Evolutionary conservation across 2,113 vertebrate species (phyloP).

Genomic region (Tinamus guttatus): DNA sequence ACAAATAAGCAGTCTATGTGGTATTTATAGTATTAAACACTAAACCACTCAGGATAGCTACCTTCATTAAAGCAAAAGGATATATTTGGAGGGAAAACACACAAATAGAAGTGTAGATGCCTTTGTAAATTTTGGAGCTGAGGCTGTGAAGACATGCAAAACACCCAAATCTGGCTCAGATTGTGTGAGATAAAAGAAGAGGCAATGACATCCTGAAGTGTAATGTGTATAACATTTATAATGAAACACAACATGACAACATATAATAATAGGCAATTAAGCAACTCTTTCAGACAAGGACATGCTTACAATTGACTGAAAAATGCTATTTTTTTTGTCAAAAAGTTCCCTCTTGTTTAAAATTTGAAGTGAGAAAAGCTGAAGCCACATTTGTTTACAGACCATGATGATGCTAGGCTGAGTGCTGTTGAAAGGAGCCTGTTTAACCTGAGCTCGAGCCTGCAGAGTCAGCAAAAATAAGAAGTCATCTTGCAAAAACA

Average conservation of each 20-base stretch:
- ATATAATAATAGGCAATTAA: background rate
- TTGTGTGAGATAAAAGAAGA: background rate
- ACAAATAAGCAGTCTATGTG: background rate
- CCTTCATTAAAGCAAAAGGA: background rate
- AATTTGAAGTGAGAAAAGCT: background rate
- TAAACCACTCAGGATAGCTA: background rate
- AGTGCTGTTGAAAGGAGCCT: background rate
- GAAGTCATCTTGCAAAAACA: background rate
- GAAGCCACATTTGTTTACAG: background rate
- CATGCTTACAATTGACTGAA: background rate
- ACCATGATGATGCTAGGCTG: background rate
- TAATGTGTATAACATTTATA: background rate
- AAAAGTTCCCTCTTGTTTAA: background rate
- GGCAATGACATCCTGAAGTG: background rate
- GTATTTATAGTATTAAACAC: background rate
- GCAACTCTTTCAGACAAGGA: background rate
- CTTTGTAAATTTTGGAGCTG: background rate
- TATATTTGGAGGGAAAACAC: background rate
- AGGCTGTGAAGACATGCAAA: background rate
- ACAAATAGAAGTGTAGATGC: background rate
- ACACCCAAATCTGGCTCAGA: background rate
- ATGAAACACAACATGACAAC: background rate
- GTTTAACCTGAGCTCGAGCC: background rate
- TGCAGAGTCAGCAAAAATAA: background rate
- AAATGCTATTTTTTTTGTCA: background rate